phyloP scores from a whole-genome alignment of 2,888 invertebrate species.

The Proisotoma minuta region DNA sequence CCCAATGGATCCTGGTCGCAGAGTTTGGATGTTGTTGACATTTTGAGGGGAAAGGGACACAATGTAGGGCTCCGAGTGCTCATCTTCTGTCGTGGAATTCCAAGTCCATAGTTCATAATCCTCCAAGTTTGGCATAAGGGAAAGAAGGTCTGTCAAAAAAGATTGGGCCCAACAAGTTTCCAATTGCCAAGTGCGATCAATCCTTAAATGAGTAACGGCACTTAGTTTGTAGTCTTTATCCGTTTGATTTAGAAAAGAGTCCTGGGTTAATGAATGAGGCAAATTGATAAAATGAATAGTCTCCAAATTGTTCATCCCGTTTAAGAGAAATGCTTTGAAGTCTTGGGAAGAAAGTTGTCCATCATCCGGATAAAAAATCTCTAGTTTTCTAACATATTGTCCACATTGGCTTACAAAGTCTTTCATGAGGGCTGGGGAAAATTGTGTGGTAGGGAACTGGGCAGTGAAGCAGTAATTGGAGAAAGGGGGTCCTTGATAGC shows the following conservation, averaged over 20 bases:
- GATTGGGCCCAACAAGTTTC: conserved; percentile 28
- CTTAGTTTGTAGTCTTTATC: neutral
- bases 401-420: conserved; percentile 29
- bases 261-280: conserved; percentile 32
- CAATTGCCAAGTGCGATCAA: conserved; percentile 36
- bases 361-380: conserved; percentile 39
- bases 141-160: conserved; percentile 31
- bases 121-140: conserved; percentile 30
- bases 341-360: conserved; percentile 25
- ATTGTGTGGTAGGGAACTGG: conserved; percentile 35
- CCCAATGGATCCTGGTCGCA: conserved; percentile 35
- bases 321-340: conserved; percentile 29
- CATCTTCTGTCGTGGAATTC: conserved; percentile 36
- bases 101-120: conserved; percentile 41
- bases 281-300: conserved; percentile 39
- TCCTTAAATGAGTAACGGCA: conserved; percentile 27
- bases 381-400: conserved; percentile 34
- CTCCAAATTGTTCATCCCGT: conserved; percentile 38
- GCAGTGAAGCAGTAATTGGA: conserved; percentile 36
- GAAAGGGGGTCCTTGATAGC: conserved; percentile 27
- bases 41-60: conserved; percentile 18
- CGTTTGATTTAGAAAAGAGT: conserved; percentile 18
- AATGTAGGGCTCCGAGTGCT: conserved; percentile 34
- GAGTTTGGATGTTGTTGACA: conserved; percentile 18
- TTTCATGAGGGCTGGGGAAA: conserved; percentile 25